Evolutionary conservation across 2,888 invertebrate species (phyloP).

Genomic region (Drosophila anomelani): DNA sequence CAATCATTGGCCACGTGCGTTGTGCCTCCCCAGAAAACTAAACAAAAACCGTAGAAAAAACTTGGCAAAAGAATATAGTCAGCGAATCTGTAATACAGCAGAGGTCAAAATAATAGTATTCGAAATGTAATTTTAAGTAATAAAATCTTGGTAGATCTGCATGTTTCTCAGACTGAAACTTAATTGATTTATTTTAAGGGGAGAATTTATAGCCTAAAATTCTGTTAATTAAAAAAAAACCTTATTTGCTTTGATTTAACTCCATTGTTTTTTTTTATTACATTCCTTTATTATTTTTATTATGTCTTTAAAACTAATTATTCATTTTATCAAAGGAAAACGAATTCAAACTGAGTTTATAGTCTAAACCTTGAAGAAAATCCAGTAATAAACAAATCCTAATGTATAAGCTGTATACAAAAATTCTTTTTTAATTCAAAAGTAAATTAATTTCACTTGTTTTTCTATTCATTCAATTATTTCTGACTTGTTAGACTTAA

Average conservation of each 20-base stretch:
- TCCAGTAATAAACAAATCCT: no score
- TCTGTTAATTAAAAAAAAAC: neutral
- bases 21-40: constrained; percentile 11
- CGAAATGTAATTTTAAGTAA: neutral
- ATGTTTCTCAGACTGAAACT: no score
- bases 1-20: constrained; percentile 52
- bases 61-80: constrained; percentile 6
- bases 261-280: neutral
- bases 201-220: neutral
- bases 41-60: constrained; percentile 11
- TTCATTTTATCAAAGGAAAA: neutral
- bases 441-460: no score
- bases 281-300: neutral
- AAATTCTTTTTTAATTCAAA: no score
- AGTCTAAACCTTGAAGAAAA: no score
- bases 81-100: constrained; percentile 2
- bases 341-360: neutral
- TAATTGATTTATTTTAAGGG: neutral
- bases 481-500: neutral
- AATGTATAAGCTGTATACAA: no score
- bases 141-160: no score
- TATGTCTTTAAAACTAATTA: neutral
- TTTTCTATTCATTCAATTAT: neutral
- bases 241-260: neutral
- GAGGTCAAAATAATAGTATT: neutral